Evolutionary conservation across 2,888 invertebrate species (phyloP).

Genomic region (Lymantria dispar): DNA sequence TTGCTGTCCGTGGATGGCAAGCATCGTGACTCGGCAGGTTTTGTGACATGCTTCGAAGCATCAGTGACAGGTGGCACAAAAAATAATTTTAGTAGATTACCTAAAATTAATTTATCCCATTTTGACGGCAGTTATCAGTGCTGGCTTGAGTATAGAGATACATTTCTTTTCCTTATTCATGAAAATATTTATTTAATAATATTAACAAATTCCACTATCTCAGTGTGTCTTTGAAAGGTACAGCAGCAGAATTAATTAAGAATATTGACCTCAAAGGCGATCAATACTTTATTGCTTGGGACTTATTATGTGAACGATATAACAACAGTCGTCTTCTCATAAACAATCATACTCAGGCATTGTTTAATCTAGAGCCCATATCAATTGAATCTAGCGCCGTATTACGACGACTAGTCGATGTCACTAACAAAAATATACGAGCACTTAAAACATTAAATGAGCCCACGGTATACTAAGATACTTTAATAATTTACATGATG

Average conservation of each 20-base stretch:
- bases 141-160: background rate
- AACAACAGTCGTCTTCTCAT: conserved; percentile 2
- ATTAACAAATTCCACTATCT: background rate
- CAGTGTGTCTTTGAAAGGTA: background rate
- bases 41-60: background rate
- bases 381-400: no score
- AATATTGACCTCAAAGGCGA: background rate
- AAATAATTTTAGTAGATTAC: background rate
- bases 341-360: conserved; percentile 2
- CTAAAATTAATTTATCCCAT: background rate
- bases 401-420: no score
- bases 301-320: conserved; percentile 4
- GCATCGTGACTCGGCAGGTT: background rate
- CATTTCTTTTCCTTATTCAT: background rate
- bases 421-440: no score
- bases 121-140: background rate
- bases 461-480: conserved; percentile 7
- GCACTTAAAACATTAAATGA: no score
- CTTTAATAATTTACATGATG: conserved; percentile 9
- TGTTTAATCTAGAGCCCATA: no score
- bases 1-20: background rate
- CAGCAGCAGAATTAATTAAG: background rate
- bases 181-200: background rate
- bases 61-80: background rate
- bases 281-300: background rate